Percentiles rank a stretch among this genome's conserved stretches.
Conservation (phyloP, 2,797 vertebrate species). For the Sternotherus odoratus region DNA sequence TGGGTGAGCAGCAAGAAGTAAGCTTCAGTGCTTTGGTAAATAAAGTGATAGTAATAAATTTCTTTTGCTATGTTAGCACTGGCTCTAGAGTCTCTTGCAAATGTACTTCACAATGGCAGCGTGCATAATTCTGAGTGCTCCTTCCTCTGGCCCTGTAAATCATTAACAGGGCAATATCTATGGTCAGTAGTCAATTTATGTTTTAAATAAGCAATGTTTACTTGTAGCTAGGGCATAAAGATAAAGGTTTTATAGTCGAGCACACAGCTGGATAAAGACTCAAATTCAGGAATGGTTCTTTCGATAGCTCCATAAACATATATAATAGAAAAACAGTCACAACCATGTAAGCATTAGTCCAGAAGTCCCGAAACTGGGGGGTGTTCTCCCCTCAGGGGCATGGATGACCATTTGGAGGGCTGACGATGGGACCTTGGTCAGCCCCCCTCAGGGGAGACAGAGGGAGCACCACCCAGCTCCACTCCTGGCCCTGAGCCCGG, state of each 20-base stretch:
- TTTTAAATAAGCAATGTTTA: not conserved
- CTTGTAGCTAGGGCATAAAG: not conserved
- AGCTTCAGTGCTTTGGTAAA: not conserved
- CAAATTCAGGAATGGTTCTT: not conserved
- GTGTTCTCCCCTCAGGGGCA: fast-evolving
- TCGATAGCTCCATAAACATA: not conserved
- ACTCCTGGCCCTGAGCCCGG: too few species aligned
- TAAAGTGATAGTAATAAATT: not conserved
- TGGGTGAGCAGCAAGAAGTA: not conserved
- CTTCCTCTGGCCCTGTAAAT: conserved; percentile 27
- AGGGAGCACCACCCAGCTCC: too few species aligned
- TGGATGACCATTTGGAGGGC: too few species aligned
- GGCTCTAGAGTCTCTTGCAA: not conserved
- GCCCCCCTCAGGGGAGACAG: too few species aligned
- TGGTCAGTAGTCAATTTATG: not conserved
- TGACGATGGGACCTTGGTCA: too few species aligned
- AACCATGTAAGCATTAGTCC: not conserved
- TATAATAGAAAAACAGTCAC: not conserved
- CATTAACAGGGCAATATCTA: conserved; percentile 18
- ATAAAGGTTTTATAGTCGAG: not conserved
- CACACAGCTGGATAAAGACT: not conserved
- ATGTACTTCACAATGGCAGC: not conserved
- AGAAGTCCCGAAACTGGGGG: too few species aligned
- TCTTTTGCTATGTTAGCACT: not conserved
- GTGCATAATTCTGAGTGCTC: not conserved